phyloP scores from a whole-genome alignment of 2,888 invertebrate genomes.

The Malthinus flaveolus region DNA sequence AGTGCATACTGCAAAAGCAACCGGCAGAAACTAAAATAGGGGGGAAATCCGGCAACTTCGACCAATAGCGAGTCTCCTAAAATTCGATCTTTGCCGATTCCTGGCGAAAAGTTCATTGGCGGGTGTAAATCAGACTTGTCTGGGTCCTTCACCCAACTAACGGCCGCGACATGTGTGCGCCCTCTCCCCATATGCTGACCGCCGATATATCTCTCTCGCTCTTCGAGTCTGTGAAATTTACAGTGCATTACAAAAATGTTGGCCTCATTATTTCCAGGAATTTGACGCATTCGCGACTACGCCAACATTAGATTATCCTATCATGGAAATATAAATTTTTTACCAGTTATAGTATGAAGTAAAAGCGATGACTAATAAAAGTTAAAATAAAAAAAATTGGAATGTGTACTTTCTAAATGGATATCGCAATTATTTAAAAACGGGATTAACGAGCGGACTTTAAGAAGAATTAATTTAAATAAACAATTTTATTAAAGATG shows the following conservation, averaged over 20 bases:
- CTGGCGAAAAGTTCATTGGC: constrained; percentile 33
- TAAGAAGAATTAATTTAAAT: no score
- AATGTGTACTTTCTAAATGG: not conserved
- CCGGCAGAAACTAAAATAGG: constrained; percentile 35
- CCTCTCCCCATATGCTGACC: constrained; percentile 31
- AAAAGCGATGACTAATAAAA: constrained; percentile 1
- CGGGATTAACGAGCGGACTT: no score
- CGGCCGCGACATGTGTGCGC: constrained; percentile 48
- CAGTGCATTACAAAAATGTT: constrained; percentile 44
- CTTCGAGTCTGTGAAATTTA: constrained; percentile 33
- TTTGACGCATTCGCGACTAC: constrained; percentile 21
- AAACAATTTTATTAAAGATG: no score
- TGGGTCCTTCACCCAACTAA: constrained; percentile 59
- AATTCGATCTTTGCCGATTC: constrained; percentile 33
- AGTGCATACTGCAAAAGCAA: constrained; percentile 42
- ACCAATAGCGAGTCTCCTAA: constrained; percentile 28
- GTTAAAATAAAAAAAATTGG: not conserved
- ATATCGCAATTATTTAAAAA: no score
- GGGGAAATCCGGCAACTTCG: constrained; percentile 25
- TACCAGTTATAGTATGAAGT: not conserved
- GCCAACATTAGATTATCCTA: constrained; percentile 1
- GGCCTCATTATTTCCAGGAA: constrained; percentile 30
- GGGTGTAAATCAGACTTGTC: constrained; percentile 54
- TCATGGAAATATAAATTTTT: constrained; percentile 1
- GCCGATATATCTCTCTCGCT: constrained; percentile 29